phyloP scores from a whole-genome alignment of 2,888 invertebrate species.

The Micropterix aruncella region DNA sequence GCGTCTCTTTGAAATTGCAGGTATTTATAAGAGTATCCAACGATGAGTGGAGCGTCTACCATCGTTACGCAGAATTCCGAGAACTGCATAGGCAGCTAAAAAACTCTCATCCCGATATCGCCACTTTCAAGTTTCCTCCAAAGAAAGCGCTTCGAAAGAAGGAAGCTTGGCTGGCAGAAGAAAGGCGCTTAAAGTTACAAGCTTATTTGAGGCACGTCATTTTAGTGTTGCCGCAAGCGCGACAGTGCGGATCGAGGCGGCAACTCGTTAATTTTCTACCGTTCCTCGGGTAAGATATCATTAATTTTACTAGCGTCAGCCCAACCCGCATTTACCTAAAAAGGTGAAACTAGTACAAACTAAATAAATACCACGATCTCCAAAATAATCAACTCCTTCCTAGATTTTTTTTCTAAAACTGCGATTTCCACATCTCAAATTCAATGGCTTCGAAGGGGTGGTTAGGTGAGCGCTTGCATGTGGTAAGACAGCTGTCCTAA shows the following conservation, averaged over 20 bases:
- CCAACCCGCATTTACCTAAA: conserved; percentile 2
- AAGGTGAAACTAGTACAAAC: too few relatives aligned
- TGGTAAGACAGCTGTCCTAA: too few relatives aligned
- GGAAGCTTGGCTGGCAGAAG: conserved; percentile 77
- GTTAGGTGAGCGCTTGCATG: too few relatives aligned
- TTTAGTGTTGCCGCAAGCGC: conserved; percentile 64
- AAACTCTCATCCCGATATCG: conserved; percentile 66
- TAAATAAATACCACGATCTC: too few relatives aligned
- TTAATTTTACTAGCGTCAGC: not conserved
- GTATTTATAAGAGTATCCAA: conserved; percentile 68
- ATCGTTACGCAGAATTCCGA: conserved; percentile 87
- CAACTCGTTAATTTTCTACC: conserved; percentile 69
- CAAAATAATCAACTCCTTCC: not conserved
- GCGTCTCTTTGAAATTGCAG: too few relatives aligned
- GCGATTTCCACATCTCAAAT: too few relatives aligned
- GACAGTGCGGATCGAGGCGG: conserved; percentile 60
- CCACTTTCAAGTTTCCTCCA: conserved; percentile 82
- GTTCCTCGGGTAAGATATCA: conserved; percentile 76
- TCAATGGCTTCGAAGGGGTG: too few relatives aligned
- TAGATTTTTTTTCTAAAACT: not conserved
- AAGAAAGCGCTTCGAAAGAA: conserved; percentile 90
- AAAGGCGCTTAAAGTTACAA: conserved; percentile 71
- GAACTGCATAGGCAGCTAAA: conserved; percentile 72
- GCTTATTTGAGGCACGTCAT: conserved; percentile 76
- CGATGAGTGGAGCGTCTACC: conserved; percentile 93